A percentile compares a stretch with the other conserved stretches of the same genome.
phyloP scores from a whole-genome alignment of 2,113 vertebrate genomes.

The Neogale vison region DNA sequence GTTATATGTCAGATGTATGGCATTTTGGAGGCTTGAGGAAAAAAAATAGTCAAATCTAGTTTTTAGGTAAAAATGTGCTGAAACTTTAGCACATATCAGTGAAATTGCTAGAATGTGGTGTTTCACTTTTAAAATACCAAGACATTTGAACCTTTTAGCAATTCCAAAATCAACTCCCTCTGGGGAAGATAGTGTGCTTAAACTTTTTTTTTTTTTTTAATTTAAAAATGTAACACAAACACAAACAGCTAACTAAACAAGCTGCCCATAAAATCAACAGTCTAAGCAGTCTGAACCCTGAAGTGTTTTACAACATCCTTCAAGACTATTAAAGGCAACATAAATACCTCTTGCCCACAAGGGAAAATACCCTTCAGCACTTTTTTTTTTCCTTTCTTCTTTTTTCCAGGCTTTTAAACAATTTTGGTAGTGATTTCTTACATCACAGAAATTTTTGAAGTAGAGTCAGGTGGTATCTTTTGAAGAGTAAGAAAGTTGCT shows the following conservation, averaged over 20 bases:
- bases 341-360: conserved; percentile 8
- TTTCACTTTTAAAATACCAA: conserved; percentile 52
- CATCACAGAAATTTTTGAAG: conserved; percentile 2
- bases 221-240: conserved; percentile 57
- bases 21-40: not conserved
- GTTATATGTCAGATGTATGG: not conserved
- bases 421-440: conserved; percentile 27
- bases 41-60: conserved; percentile 40
- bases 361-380: not conserved
- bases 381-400: not conserved
- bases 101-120: conserved; percentile 53
- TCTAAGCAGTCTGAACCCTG: conserved; percentile 3
- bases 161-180: conserved; percentile 63
- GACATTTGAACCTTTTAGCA: conserved; percentile 35
- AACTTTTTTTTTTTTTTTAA: not conserved
- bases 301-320: conserved; percentile 50
- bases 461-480: not conserved
- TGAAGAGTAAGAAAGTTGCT: conserved; percentile 12
- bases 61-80: conserved; percentile 57
- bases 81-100: conserved; percentile 36
- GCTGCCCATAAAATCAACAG: conserved; percentile 49
- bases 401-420: not conserved
- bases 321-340: not conserved
- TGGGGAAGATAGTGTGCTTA: conserved; percentile 28
- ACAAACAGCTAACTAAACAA: conserved; percentile 65